Percentiles rank a stretch among this genome's conserved stretches.
Evolutionary conservation across 2,113 vertebrate species (phyloP).

Genomic region (Brachypodius melanocephalos): DNA sequence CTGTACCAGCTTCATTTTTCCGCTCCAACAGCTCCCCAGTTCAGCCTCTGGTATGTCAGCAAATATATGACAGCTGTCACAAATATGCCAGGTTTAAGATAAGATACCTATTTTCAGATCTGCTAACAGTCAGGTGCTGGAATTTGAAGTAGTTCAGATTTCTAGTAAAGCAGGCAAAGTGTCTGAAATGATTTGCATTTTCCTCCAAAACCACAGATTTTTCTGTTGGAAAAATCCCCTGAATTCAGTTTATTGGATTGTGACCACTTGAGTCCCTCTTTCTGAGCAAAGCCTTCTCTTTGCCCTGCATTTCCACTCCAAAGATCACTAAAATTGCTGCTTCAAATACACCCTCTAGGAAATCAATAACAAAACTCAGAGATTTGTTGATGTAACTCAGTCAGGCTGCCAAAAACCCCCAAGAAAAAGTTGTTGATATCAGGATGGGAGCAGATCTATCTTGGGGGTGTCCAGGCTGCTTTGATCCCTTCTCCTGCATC

Average conservation of each 20-base stretch:
- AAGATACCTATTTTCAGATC: slow-evolving; percentile 51
- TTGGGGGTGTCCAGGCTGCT: neutral
- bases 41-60: slow-evolving; percentile 19
- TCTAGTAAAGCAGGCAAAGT: neutral
- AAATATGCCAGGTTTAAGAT: slow-evolving; percentile 18
- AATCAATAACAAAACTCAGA: slow-evolving; percentile 65
- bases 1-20: neutral
- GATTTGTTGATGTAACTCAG: slow-evolving; percentile 43
- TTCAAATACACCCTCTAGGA: slow-evolving; percentile 31
- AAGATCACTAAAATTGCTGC: slow-evolving; percentile 41
- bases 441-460: neutral
- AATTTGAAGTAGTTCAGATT: slow-evolving; percentile 11
- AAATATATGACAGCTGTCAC: slow-evolving; percentile 42
- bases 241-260: neutral
- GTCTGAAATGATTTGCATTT: slow-evolving; percentile 24
- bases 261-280: neutral
- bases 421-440: neutral
- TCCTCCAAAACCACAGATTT: neutral
- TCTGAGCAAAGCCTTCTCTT: neutral
- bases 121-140: slow-evolving; percentile 1
- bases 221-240: neutral
- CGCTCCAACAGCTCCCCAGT: neutral
- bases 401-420: slow-evolving; percentile 47
- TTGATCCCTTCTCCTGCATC: neutral
- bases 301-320: neutral